Evolutionary conservation across 2,888 invertebrate species (phyloP), one percentile per base, ranked within the genome.

Genomic region (Oscheius sp.): DNA sequence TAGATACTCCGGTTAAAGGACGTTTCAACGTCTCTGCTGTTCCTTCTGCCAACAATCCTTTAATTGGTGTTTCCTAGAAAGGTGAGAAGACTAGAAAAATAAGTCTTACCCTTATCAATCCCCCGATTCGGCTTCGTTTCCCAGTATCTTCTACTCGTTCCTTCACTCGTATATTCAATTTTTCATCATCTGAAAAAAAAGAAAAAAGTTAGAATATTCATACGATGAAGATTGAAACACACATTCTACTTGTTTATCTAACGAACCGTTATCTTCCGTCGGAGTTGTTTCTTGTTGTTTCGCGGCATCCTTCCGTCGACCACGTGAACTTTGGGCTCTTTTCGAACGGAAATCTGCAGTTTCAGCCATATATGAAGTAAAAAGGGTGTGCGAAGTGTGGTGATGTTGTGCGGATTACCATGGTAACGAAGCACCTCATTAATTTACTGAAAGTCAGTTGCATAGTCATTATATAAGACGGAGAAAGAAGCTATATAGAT

Each of bases 21-120:
- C 83, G 69, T 47, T 81, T 82, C 17, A 82, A 32, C 3, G 77
- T 73, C 26, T 82, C 82, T 14, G 71, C 70, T 2, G 73, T 67
- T 9, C 57, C 63, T 20, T 36, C 66, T 4, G 38, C 36, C 41
- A 73, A 22, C 6, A 73, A 65, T 14, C 75, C 73, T 51, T 68
- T 72, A 4, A 73, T 71, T 2, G 74, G 74, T 14, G 68, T 62
- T 14, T 74, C 74, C 57, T n/a, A n/a, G n/a, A n/a, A n/a, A n/a
- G n/a, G n/a, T n/a, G n/a, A n/a, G n/a, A n/a, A n/a, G n/a, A n/a
- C n/a, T n/a, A n/a, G n/a, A n/a, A n/a, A n/a, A n/a, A n/a, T n/a
- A n/a, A n/a, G n/a, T n/a, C n/a, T n/a, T n/a, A n/a, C n/a, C n/a
- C 72, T 5, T 28, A 57, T 20, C n/a, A 47, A 28, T 49, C 68